A percentile compares a stretch with the other conserved stretches of the same genome.
phyloP scores from a whole-genome alignment of 2,888 invertebrate genomes.

The Nycteola revayana region DNA sequence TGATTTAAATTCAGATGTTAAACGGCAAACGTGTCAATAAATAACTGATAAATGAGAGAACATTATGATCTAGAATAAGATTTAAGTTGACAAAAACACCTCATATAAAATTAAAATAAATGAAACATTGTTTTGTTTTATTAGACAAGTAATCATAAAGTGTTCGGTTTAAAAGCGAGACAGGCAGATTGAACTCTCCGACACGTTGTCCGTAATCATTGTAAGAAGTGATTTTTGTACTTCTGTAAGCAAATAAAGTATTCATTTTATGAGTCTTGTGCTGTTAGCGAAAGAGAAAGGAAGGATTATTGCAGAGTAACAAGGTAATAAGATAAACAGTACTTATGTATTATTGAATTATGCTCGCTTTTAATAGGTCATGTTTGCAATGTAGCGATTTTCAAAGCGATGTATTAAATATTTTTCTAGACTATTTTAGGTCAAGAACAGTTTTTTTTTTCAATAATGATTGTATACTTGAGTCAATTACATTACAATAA shows the following conservation, averaged over 20 bases:
- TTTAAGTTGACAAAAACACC: too few species aligned
- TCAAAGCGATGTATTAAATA: too few species aligned
- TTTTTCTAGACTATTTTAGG: too few species aligned
- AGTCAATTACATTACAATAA: conserved; percentile 20
- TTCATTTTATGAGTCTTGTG: conserved; percentile 46
- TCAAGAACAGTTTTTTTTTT: too few species aligned
- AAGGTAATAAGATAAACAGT: too few species aligned
- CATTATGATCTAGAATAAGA: too few species aligned
- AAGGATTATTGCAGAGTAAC: conserved; percentile 9
- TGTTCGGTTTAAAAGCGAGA: conserved; percentile 48
- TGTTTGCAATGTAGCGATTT: too few species aligned
- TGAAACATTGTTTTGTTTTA: conserved; percentile 68
- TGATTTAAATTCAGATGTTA: neutral
- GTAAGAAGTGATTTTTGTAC: conserved; percentile 62
- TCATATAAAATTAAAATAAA: too few species aligned
- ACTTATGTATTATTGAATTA: neutral
- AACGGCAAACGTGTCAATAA: too few species aligned
- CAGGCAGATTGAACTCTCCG: conserved; percentile 32
- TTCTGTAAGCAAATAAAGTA: conserved; percentile 40
- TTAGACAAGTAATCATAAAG: conserved; percentile 66
- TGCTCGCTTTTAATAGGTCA: too few species aligned
- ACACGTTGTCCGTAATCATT: conserved; percentile 42
- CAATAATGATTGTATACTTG: too few species aligned
- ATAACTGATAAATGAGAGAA: too few species aligned
- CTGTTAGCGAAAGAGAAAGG: conserved; percentile 33